Evolutionary conservation across 2,797 vertebrate species (phyloP), one percentile per base, ranked within the genome.

Genomic region (Brachymystax lenok): DNA sequence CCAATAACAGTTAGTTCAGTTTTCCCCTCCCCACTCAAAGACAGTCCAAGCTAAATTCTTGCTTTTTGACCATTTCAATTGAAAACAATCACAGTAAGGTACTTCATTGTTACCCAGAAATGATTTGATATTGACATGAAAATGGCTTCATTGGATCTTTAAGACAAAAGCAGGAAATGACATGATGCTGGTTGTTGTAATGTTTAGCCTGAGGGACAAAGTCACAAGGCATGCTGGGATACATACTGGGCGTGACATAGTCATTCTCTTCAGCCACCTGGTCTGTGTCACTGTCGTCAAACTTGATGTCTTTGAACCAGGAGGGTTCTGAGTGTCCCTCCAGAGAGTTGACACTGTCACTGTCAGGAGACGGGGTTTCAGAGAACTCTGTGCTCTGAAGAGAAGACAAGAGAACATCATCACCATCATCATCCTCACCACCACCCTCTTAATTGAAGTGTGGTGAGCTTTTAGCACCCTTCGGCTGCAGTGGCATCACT

Each of bases 241-340:
- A 76, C 95, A 93, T 91, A 96, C 96, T 96, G 75, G 94, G 91
- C 3, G n/a, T 92, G 82, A 94, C 94, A 90, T 98, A 96, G 35
- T 99, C 97, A 1, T 90, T 94, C 87, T 98, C 98, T 75, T 99
- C 97, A 71, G 94, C 95, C 14, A 97, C 95, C 88, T 99, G 98
- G 77, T 99, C 98, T 0, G 96, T 96, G 92, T 99, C 98, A 28
- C 98, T 99, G 91, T 99, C 98, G 77, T 99, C 98, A 91, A 99
- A 98, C 90, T 99, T 99, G 81, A 99, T 99, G 92, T 99, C 97
- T 90, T 99, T 99, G 89, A 98, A 99, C 98, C 98, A 99, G 1
- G 98, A 99, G 0, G 98, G 98, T 84, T 99, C 98, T 0, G 98
- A 99, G 70, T 99, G 97, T 27, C 98, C 98, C 86, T 99, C 98